Percentiles rank a stretch among this genome's conserved stretches.
Evolutionary conservation across 2,797 vertebrate species (phyloP).

Genomic region (Labroides dimidiatus): DNA sequence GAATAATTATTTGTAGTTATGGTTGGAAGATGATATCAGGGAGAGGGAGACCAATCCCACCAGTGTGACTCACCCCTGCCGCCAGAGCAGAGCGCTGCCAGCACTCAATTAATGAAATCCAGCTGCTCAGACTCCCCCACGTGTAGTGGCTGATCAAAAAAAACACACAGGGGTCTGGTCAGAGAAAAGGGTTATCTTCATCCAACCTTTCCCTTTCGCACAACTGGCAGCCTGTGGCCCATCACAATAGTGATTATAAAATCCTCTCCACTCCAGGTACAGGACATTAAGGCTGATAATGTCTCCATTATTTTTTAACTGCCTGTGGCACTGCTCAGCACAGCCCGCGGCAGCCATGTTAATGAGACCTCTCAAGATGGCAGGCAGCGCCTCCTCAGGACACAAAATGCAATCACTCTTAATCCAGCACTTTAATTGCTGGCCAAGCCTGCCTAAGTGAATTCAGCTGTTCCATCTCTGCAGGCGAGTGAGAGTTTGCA

Average conservation of each 20-base stretch:
- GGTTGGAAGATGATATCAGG: slow-evolving; percentile 83
- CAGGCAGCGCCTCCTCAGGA: slow-evolving; percentile 83
- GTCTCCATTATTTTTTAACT: slow-evolving; percentile 78
- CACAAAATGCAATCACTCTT: slow-evolving; percentile 82
- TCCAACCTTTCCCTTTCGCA: slow-evolving; percentile 70
- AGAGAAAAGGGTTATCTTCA: slow-evolving; percentile 75
- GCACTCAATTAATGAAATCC: slow-evolving; percentile 85
- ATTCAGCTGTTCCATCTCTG: slow-evolving; percentile 76
- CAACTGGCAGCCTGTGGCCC: slow-evolving; percentile 67
- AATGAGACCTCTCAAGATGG: slow-evolving; percentile 83
- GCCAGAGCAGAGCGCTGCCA: slow-evolving; percentile 80
- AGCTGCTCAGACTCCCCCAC: slow-evolving; percentile 81
- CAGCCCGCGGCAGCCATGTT: slow-evolving; percentile 74
- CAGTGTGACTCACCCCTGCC: slow-evolving; percentile 81
- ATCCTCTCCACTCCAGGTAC: slow-evolving; percentile 75
- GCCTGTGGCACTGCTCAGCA: slow-evolving; percentile 67
- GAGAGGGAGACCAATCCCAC: slow-evolving; percentile 78
- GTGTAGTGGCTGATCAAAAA: slow-evolving; percentile 76
- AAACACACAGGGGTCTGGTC: slow-evolving; percentile 74
- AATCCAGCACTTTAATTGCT: slow-evolving; percentile 85
- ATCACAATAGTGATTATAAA: slow-evolving; percentile 80
- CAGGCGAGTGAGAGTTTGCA: slow-evolving; percentile 57
- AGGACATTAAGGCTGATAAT: slow-evolving; percentile 78
- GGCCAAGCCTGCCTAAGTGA: slow-evolving; percentile 79
- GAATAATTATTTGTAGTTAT: slow-evolving; percentile 88